Evolutionary conservation across 2,113 vertebrate species (phyloP).

Genomic region (Neolamprologus falcicula): DNA sequence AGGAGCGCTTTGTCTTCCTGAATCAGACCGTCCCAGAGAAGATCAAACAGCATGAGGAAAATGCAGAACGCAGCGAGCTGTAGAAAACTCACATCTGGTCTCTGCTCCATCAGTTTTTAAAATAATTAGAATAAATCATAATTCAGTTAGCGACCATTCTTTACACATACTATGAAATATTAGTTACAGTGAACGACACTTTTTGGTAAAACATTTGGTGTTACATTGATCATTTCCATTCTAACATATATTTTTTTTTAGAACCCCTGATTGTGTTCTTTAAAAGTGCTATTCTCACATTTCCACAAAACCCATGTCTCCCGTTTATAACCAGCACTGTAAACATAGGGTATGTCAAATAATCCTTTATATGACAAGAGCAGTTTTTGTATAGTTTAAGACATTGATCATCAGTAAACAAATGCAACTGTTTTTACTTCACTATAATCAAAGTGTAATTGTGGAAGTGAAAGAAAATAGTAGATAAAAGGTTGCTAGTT

Average conservation of each 20-base stretch:
- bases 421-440: accelerated
- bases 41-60: not conserved
- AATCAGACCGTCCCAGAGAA: conserved; percentile 32
- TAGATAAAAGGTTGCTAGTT: not conserved
- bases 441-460: not conserved
- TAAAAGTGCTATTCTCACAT: not conserved
- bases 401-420: accelerated
- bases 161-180: not conserved
- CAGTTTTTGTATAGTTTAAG: not conserved
- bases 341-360: not conserved
- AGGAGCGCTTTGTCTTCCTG: conserved; percentile 45
- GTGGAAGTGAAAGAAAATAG: not conserved
- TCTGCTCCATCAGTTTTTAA: accelerated
- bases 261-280: not conserved
- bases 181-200: not conserved
- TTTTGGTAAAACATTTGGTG: not conserved
- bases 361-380: not conserved
- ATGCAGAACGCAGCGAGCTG: not conserved
- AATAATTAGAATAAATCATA: not conserved
- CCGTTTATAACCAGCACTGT: not conserved
- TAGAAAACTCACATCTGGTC: no score
- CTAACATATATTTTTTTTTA: not conserved
- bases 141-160: not conserved
- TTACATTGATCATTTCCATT: not conserved
- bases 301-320: not conserved